Evolutionary conservation across 1,140 invertebrate species (phyloP).

Genomic region (Drosophila busckii): DNA sequence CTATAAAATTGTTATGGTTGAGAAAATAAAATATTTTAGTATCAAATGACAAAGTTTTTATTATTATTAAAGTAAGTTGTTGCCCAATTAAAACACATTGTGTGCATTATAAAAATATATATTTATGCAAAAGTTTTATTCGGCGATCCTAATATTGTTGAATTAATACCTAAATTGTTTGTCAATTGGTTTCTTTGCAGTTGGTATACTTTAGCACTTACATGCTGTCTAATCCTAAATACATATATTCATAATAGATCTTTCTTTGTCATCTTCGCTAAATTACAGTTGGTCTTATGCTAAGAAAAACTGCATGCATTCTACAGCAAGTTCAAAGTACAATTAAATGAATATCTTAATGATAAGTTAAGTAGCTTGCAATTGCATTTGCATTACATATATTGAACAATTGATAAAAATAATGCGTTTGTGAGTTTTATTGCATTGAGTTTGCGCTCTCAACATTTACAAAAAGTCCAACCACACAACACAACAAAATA

Average conservation of each 20-base stretch:
- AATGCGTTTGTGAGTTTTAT: slow-evolving; percentile 1
- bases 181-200: slow-evolving; percentile 6
- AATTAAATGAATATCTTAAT: slow-evolving; percentile 11
- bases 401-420: slow-evolving; percentile 4
- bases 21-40: no score
- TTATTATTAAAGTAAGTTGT: no score
- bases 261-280: slow-evolving; percentile 12
- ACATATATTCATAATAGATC: slow-evolving; percentile 1
- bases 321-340: slow-evolving; percentile 10
- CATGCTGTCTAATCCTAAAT: no score
- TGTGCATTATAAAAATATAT: slow-evolving; percentile 38
- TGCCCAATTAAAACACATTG: background rate
- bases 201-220: slow-evolving; percentile 9
- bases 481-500: slow-evolving; percentile 7
- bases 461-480: slow-evolving; percentile 15
- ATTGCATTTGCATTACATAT: slow-evolving; percentile 1
- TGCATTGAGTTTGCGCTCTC: slow-evolving; percentile 5
- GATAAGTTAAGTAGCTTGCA: slow-evolving; percentile 29
- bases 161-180: slow-evolving; percentile 23
- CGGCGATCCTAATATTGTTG: slow-evolving; percentile 21
- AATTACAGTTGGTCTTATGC: slow-evolving; percentile 11
- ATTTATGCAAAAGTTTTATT: slow-evolving; percentile 39
- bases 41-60: no score
- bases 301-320: slow-evolving; percentile 8
- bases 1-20: no score